A percentile compares a stretch with the other conserved stretches of the same genome.
Evolutionary conservation across 2,888 invertebrate genomes (phyloP).

Genomic region (Erynnis tages): DNA sequence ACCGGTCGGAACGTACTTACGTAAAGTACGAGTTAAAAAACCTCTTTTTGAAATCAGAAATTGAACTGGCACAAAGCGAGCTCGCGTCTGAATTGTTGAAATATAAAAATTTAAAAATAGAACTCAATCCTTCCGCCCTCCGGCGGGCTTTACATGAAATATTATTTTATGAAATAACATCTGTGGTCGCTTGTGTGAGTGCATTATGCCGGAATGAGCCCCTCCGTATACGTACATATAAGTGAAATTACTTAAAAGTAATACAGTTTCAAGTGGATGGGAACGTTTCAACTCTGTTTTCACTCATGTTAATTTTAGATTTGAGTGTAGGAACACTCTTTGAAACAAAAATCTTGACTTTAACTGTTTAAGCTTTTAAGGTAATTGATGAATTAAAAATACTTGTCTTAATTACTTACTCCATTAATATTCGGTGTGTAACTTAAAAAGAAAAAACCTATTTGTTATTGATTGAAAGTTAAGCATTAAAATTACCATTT

Average conservation of each 20-base stretch:
- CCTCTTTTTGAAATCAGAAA: constrained; percentile 29
- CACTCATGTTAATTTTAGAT: constrained; percentile 48
- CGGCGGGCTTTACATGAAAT: constrained; percentile 80
- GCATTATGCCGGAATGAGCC: constrained; percentile 51
- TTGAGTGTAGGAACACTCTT: constrained; percentile 40
- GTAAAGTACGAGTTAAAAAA: constrained; percentile 8
- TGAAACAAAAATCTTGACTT: constrained; percentile 32
- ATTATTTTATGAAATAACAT: constrained; percentile 82
- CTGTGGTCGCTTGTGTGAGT: constrained; percentile 68
- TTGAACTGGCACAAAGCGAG: constrained; percentile 45
- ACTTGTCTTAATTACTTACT: no score
- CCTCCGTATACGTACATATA: constrained; percentile 62
- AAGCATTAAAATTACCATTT: no score
- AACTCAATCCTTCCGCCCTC: constrained; percentile 81
- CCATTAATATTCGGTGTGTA: no score
- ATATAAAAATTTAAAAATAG: constrained; percentile 78
- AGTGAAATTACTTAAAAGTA: constrained; percentile 75
- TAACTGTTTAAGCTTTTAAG: constrained; percentile 21
- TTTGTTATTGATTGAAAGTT: no score
- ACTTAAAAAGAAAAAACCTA: no score
- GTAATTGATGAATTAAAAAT: background rate
- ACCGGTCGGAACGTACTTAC: constrained; percentile 1
- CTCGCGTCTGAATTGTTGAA: constrained; percentile 66
- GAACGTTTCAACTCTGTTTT: constrained; percentile 63
- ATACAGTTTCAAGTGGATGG: constrained; percentile 72